A percentile compares a stretch with the other conserved stretches of the same genome.
Evolutionary conservation across 1,140 invertebrate species (phyloP).

Genomic region (Bombus difficillimus): DNA sequence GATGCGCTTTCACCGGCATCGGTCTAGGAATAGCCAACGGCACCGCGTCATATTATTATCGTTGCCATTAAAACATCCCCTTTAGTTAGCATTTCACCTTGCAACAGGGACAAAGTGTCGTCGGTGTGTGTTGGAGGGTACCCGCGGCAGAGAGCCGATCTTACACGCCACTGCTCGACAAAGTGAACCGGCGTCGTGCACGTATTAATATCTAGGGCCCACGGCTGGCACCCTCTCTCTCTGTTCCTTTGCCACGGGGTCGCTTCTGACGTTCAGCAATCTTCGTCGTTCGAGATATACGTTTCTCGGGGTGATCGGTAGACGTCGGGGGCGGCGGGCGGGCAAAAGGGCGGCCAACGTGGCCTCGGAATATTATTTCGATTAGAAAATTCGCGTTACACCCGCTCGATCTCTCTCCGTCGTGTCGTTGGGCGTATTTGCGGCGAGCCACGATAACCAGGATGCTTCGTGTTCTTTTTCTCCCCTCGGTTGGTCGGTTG

Average conservation of each 20-base stretch:
- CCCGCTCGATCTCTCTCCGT: conserved; percentile 11
- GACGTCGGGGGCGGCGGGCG: background rate
- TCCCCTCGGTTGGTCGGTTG: background rate
- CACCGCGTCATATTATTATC: conserved; percentile 68
- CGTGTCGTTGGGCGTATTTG: background rate
- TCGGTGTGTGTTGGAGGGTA: conserved; percentile 69
- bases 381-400: conserved; percentile 32
- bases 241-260: conserved; percentile 56
- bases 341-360: conserved; percentile 9
- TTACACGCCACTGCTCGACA: conserved; percentile 80
- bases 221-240: conserved; percentile 70
- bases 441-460: background rate
- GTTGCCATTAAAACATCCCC: conserved; percentile 78
- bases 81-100: conserved; percentile 81
- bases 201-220: conserved; percentile 79
- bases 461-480: background rate
- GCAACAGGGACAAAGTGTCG: conserved; percentile 75
- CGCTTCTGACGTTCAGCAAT: conserved; percentile 64
- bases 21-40: conserved; percentile 63
- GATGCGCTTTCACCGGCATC: background rate
- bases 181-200: conserved; percentile 74
- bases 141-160: conserved; percentile 69
- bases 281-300: conserved; percentile 43
- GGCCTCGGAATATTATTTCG: conserved; percentile 42
- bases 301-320: conserved; percentile 18